Evolutionary conservation across 2,888 invertebrate genomes (phyloP).

Genomic region (Drosophila bunnanda): DNA sequence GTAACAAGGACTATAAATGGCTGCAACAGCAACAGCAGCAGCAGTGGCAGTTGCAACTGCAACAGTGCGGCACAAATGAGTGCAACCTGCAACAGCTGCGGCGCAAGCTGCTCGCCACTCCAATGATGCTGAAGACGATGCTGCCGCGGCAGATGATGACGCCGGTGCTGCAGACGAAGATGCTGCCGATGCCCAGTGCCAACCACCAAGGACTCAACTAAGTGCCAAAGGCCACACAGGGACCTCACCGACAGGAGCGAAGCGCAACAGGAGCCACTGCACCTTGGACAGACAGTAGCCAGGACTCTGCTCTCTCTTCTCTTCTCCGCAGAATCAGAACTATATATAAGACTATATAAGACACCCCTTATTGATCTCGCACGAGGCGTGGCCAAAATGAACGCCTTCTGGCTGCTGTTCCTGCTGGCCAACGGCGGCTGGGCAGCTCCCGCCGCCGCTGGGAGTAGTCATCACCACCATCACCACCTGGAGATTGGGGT

Average conservation of each 20-base stretch:
- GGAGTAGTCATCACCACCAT: conserved; percentile 7
- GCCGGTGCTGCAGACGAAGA: neutral
- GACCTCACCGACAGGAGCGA: conserved; percentile 14
- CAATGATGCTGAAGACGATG: conserved; percentile 53
- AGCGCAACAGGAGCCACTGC: conserved; percentile 3
- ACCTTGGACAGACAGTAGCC: neutral
- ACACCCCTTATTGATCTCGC: no score
- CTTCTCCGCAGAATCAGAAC: neutral
- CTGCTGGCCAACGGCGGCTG: conserved; percentile 39
- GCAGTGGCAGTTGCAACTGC: conserved; percentile 26
- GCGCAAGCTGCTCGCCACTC: conserved; percentile 45
- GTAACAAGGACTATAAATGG: conserved; percentile 54
- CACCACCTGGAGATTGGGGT: conserved; percentile 54
- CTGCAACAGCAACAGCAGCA: conserved; percentile 36
- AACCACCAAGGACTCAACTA: conserved; percentile 49
- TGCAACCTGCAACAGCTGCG: conserved; percentile 52
- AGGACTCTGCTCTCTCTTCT: neutral
- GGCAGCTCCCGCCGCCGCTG: conserved; percentile 22
- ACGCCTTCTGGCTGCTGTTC: conserved; percentile 55
- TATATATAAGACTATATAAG: neutral
- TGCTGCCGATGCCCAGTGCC: conserved; percentile 37
- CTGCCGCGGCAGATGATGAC: conserved; percentile 30
- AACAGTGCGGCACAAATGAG: conserved; percentile 53
- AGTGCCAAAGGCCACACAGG: conserved; percentile 60
- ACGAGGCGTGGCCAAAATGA: conserved; percentile 38